phyloP scores from a whole-genome alignment of 2,888 invertebrate genomes.

The Cotesia congregata region DNA sequence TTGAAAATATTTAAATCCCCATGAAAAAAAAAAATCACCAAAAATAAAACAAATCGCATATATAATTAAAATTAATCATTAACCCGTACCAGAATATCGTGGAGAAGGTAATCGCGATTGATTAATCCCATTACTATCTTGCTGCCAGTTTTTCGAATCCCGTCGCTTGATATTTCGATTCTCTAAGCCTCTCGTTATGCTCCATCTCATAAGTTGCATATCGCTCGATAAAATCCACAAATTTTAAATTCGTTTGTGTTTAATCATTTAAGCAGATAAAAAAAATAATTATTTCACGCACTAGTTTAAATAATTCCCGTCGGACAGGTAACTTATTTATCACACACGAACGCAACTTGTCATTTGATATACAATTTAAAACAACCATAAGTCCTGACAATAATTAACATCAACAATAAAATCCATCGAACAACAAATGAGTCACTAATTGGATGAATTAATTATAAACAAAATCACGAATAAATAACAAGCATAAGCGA shows the following conservation, averaged over 20 bases:
- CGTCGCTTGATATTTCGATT: slow-evolving; percentile 57
- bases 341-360: not conserved
- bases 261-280: slow-evolving; percentile 17
- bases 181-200: slow-evolving; percentile 64
- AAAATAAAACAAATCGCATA: slow-evolving; percentile 1
- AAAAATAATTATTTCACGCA: slow-evolving; percentile 24
- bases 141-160: slow-evolving; percentile 55
- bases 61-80: slow-evolving; percentile 24
- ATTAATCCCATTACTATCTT: slow-evolving; percentile 44
- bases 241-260: slow-evolving; percentile 9
- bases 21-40: not conserved
- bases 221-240: slow-evolving; percentile 26
- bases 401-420: not conserved
- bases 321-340: not conserved
- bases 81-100: slow-evolving; percentile 53
- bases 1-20: not conserved
- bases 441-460: not conserved
- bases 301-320: slow-evolving; percentile 41
- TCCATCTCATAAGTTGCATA: slow-evolving; percentile 68
- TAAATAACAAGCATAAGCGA: not conserved
- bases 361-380: not conserved
- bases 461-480: not conserved
- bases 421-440: not conserved
- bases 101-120: slow-evolving; percentile 41
- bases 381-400: not conserved